Conservation (phyloP, 2,113 vertebrate genomes). For the Eptesicus fuscus region DNA sequence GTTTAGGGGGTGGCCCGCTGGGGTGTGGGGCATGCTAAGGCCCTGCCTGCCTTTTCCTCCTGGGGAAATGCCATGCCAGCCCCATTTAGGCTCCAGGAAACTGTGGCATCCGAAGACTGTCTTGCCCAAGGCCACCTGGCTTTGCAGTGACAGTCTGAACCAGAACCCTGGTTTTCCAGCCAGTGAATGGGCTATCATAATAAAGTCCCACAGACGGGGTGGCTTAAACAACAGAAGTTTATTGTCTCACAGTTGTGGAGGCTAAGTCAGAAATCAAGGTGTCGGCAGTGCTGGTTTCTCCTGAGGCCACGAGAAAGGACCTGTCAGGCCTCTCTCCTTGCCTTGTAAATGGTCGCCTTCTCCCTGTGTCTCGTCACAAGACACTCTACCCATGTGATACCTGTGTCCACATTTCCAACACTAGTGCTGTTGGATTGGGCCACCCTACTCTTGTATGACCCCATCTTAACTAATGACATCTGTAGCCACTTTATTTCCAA, state of each 20-base stretch:
- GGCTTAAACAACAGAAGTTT: background rate
- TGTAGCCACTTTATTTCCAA: background rate
- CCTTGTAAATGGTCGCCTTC: background rate
- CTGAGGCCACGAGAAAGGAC: rapidly evolving
- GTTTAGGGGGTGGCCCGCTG: rapidly evolving
- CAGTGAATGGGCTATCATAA: background rate
- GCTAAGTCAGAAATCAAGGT: background rate
- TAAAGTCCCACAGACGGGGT: background rate
- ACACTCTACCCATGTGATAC: rapidly evolving
- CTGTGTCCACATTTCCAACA: background rate
- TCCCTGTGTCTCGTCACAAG: background rate
- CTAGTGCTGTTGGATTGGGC: no score
- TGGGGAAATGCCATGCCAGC: background rate
- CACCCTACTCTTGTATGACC: background rate
- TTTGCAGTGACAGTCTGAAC: background rate
- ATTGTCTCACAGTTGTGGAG: background rate
- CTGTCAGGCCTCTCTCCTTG: background rate
- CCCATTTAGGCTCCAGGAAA: background rate
- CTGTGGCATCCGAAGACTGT: rapidly evolving
- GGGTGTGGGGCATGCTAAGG: background rate
- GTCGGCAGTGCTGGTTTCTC: background rate
- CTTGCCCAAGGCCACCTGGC: background rate
- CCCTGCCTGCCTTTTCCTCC: background rate
- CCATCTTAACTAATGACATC: background rate
- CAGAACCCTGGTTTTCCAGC: rapidly evolving